phyloP scores from a whole-genome alignment of 2,797 vertebrate genomes.

The Phrynocephalus vlangalii region DNA sequence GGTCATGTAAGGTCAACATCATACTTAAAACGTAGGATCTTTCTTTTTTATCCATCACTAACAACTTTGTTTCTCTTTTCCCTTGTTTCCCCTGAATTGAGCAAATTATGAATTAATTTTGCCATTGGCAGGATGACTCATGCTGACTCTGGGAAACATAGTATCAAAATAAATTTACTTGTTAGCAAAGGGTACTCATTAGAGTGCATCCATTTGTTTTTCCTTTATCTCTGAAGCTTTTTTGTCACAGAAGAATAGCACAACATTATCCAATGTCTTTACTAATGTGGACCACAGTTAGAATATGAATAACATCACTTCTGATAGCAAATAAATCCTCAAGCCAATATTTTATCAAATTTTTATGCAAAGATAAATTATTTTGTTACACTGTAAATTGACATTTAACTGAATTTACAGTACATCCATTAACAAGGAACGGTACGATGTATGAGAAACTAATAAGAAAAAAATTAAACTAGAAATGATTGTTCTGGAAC shows the following conservation, averaged over 20 bases:
- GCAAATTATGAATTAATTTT: slow-evolving; percentile 43
- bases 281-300: background rate
- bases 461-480: slow-evolving; percentile 66
- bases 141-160: background rate
- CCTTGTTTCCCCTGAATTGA: slow-evolving; percentile 9
- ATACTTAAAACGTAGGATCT: slow-evolving; percentile 20
- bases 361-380: slow-evolving; percentile 83
- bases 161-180: slow-evolving; percentile 27
- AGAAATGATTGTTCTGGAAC: slow-evolving; percentile 68
- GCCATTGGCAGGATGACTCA: slow-evolving; percentile 19
- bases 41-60: background rate
- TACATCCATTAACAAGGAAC: slow-evolving; percentile 64
- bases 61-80: background rate
- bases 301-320: slow-evolving; percentile 27
- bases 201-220: slow-evolving; percentile 27
- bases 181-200: slow-evolving; percentile 24
- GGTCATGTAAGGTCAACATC: background rate
- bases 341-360: slow-evolving; percentile 78
- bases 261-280: slow-evolving; percentile 19
- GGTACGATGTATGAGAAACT: slow-evolving; percentile 69
- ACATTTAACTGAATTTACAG: slow-evolving; percentile 71
- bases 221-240: slow-evolving; percentile 41
- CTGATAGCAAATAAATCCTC: slow-evolving; percentile 68
- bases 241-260: background rate
- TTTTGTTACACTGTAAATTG: slow-evolving; percentile 76